Conservation (phyloP, 1,140 invertebrate genomes). For the Drosophila subobscura region DNA sequence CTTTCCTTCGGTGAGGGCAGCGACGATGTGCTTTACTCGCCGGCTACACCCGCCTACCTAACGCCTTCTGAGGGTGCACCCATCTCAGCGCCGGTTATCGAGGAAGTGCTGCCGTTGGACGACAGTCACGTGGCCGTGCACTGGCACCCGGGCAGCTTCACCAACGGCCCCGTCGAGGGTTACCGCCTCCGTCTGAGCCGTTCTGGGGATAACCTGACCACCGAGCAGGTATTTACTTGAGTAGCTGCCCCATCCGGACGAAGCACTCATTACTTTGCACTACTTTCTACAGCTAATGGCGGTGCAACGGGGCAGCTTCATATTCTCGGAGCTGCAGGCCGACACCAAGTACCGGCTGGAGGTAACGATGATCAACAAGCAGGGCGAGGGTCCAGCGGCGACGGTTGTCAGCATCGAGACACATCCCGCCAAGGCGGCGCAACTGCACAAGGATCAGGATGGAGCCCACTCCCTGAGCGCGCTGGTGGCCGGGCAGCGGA, state of each 20-base stretch:
- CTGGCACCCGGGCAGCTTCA: constrained; percentile 93
- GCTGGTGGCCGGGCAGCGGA: constrained; percentile 87
- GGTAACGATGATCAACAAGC: constrained; percentile 91
- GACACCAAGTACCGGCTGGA: constrained; percentile 90
- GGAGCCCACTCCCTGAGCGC: constrained; percentile 84
- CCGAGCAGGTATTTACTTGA: constrained; percentile 36
- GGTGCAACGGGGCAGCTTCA: constrained; percentile 63
- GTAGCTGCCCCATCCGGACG: background rate
- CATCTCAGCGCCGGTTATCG: constrained; percentile 88
- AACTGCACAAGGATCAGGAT: constrained; percentile 46
- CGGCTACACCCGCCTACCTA: constrained; percentile 91
- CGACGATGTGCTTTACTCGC: constrained; percentile 90
- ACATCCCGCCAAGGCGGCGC: constrained; percentile 84
- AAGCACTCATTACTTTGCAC: background rate
- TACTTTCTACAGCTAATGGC: constrained; percentile 32
- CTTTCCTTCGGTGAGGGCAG: constrained; percentile 88
- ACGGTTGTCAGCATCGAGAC: constrained; percentile 76
- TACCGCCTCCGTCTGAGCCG: constrained; percentile 87
- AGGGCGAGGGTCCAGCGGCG: constrained; percentile 89
- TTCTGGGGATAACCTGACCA: constrained; percentile 15
- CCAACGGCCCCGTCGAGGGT: constrained; percentile 91
- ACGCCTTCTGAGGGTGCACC: constrained; percentile 90
- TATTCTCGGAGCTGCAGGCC: constrained; percentile 91
- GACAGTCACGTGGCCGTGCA: constrained; percentile 92
- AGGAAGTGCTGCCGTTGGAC: constrained; percentile 91